phyloP scores from a whole-genome alignment of 2,113 vertebrate genomes.

The Menura novaehollandiae region DNA sequence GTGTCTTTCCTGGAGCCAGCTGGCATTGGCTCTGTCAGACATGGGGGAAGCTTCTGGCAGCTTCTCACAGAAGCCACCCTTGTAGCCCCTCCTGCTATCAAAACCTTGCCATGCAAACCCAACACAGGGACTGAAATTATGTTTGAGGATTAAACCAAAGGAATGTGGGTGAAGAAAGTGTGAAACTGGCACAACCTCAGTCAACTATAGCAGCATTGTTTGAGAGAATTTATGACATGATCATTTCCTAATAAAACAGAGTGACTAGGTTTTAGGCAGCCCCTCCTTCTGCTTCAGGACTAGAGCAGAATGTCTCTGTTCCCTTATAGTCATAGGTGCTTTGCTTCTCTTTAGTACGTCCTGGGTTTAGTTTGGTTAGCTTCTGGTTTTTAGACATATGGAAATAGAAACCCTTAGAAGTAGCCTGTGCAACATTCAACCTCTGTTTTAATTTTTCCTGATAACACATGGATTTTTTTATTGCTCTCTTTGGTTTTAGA shows the following conservation, averaged over 20 bases:
- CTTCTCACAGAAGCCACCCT: neutral
- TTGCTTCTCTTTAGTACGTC: neutral
- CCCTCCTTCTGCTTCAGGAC: neutral
- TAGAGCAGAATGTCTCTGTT: neutral
- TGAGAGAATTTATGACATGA: neutral
- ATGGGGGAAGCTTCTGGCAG: neutral
- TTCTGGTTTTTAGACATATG: neutral
- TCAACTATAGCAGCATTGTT: neutral
- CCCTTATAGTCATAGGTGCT: neutral
- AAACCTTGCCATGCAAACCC: neutral
- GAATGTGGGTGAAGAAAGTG: neutral
- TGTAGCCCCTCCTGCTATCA: neutral
- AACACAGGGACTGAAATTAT: neutral
- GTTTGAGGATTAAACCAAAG: neutral
- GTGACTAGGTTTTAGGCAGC: neutral
- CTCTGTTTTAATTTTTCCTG: neutral
- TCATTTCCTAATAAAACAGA: neutral
- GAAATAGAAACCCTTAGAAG: neutral
- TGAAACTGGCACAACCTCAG: neutral
- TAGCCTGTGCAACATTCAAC: neutral
- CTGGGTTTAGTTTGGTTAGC: neutral
- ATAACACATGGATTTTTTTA: neutral
- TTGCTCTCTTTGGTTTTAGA: neutral
- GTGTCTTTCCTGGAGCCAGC: neutral
- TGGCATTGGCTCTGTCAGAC: neutral